phyloP scores from a whole-genome alignment of 2,888 invertebrate species.

The Drosophila phalerata region DNA sequence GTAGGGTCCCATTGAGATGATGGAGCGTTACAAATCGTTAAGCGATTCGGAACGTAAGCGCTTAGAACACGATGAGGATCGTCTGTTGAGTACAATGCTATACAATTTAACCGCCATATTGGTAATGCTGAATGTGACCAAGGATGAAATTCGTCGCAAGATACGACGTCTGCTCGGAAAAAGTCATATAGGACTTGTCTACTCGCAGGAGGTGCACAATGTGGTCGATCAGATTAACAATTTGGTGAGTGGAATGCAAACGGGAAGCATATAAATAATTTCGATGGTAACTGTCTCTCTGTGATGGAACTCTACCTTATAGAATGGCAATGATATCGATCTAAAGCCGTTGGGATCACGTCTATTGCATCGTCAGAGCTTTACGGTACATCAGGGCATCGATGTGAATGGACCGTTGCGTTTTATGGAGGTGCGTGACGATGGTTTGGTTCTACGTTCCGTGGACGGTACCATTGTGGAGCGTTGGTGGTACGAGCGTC shows the following conservation, averaged over 20 bases:
- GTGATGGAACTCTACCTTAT: conserved; percentile 27
- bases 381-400: conserved; percentile 98
- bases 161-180: conserved; percentile 96
- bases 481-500: conserved; percentile 99
- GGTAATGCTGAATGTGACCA: conserved; percentile 95
- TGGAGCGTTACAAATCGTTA: conserved; percentile 97
- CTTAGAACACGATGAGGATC: conserved; percentile 98
- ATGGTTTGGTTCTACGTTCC: conserved; percentile 94
- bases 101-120: conserved; percentile 98
- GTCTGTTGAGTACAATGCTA: conserved; percentile 96
- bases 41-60: conserved; percentile 97
- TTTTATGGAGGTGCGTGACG: conserved; percentile 98
- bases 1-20: conserved; percentile 97
- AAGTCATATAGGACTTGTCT: conserved; percentile 98
- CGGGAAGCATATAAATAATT: neutral
- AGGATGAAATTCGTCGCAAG: conserved; percentile 94
- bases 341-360: conserved; percentile 98
- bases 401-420: conserved; percentile 95
- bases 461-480: conserved; percentile 95
- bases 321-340: conserved; percentile 99
- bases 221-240: conserved; percentile 97
- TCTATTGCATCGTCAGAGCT: conserved; percentile 97
- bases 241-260: conserved; percentile 89
- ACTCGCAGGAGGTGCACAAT: conserved; percentile 98
- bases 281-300: neutral